phyloP scores from a whole-genome alignment of 2,888 invertebrate genomes.

The Metacarcinus magister region DNA sequence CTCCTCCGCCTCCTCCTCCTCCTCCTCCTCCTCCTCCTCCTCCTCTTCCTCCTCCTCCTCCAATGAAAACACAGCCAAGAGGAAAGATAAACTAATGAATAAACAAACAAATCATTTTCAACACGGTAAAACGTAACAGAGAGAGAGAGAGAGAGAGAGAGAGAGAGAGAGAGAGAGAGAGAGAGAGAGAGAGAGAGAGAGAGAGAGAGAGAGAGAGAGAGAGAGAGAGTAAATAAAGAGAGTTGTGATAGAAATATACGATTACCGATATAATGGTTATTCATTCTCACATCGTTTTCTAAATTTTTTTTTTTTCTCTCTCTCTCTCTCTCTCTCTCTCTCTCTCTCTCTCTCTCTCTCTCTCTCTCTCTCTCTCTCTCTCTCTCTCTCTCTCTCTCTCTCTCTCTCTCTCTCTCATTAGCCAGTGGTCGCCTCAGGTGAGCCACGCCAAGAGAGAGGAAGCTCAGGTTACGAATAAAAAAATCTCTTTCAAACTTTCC shows the following conservation, averaged over 20 bases:
- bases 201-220: conserved; percentile 7
- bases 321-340: conserved; percentile 41
- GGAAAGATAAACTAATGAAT: neutral
- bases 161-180: neutral
- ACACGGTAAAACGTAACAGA: neutral
- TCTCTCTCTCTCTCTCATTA: conserved; percentile 45
- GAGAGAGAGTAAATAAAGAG: neutral
- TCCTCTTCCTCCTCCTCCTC: neutral
- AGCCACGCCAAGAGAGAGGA: neutral
- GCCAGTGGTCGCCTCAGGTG: conserved; percentile 32
- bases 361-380: conserved; percentile 48
- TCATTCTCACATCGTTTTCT: neutral
- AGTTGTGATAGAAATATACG: neutral
- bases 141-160: neutral
- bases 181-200: too few species aligned
- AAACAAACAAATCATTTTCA: neutral
- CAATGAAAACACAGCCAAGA: neutral
- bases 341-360: conserved; percentile 44
- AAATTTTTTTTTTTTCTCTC: neutral
- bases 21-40: neutral
- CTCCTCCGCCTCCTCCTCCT: neutral
- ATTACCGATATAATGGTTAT: neutral
- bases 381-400: conserved; percentile 45
- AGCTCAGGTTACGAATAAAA: neutral
- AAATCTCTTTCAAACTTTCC: conserved; percentile 29